Conservation (phyloP, 92 coral and sea anemone genomes). For the Nematostella vectensis region DNA sequence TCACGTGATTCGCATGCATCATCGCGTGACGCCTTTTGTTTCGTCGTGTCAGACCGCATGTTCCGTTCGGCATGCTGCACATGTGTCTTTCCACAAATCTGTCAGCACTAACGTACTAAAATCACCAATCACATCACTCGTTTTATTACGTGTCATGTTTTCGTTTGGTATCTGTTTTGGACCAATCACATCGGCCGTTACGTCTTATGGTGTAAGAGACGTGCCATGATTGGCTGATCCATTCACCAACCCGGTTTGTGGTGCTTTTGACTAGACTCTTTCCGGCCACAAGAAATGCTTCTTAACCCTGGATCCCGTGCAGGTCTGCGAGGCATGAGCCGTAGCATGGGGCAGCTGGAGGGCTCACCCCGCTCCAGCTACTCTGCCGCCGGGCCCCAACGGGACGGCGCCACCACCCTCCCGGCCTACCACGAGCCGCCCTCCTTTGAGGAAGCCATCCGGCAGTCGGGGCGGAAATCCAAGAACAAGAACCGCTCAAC, state of each 20-base stretch:
- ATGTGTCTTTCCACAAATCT: no score
- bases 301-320: conserved; percentile 82
- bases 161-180: not conserved
- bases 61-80: no score
- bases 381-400: conserved; percentile 72
- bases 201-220: conserved; percentile 14
- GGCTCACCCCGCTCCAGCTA: conserved; percentile 31
- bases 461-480: conserved; percentile 70
- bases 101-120: no score
- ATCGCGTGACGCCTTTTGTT: no score
- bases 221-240: no score
- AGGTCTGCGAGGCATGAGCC: conserved; percentile 54
- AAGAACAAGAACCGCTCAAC: conserved; percentile 55
- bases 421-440: conserved; percentile 88
- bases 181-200: conserved; percentile 14
- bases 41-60: no score
- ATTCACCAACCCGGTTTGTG: conserved; percentile 22
- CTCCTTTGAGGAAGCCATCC: conserved; percentile 80
- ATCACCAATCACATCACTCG: no score
- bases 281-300: conserved; percentile 62
- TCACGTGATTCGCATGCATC: no score
- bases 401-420: conserved; percentile 54
- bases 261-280: conserved; percentile 43
- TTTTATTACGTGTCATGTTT: no score
- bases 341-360: conserved; percentile 67